Conservation (phyloP, 2,113 vertebrate genomes). For the Misgurnus mizolepis region DNA sequence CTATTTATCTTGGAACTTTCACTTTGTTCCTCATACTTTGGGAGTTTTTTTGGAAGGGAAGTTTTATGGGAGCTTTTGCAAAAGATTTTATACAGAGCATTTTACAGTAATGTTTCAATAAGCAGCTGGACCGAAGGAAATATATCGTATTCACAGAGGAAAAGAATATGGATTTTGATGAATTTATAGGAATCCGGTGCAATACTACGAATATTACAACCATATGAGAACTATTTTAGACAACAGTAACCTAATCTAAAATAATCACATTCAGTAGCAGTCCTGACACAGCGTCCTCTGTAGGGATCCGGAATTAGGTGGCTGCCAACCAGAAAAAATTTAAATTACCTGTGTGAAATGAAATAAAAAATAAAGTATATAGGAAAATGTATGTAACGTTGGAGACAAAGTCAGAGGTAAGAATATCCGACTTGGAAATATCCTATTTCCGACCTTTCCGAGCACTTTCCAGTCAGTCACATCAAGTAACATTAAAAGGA, state of each 20-base stretch:
- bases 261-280: not conserved
- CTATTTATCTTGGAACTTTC: conserved; percentile 72
- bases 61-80: not conserved
- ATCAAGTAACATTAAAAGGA: too few species aligned
- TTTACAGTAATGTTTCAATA: not conserved
- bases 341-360: too few species aligned
- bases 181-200: not conserved
- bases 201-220: not conserved
- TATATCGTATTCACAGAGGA: not conserved
- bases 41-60: conserved; percentile 51
- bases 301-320: too few species aligned
- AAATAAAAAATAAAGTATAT: too few species aligned
- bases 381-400: too few species aligned
- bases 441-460: too few species aligned
- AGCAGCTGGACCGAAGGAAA: not conserved
- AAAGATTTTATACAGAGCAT: too few species aligned
- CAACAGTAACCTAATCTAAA: not conserved
- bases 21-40: conserved; percentile 57
- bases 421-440: too few species aligned
- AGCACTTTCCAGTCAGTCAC: too few species aligned
- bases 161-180: not conserved
- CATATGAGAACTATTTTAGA: not conserved
- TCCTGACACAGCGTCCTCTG: too few species aligned
- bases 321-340: too few species aligned
- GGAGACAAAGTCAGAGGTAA: too few species aligned